phyloP scores from a whole-genome alignment of 2,113 vertebrate species.

The Danio rerio region GRCz12tu NC_133200.1:13567501-13568000 shows the following conservation, averaged over 20 bases:
- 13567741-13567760: not conserved
- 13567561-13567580: no score
- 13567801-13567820: conserved; percentile 21
- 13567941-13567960: conserved; percentile 16
- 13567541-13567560: no score
- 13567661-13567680: not conserved
- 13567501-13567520: no score
- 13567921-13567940: conserved; percentile 27
- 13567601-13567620: no score
- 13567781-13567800: conserved; percentile 16
- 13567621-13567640: no score
- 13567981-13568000: conserved; percentile 21
- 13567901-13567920: conserved; percentile 41
- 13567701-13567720: not conserved
- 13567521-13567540: no score
- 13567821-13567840: conserved; percentile 38
- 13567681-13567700: not conserved
- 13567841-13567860: conserved; percentile 26
- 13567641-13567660: no score
- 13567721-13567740: not conserved
- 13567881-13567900: conserved; percentile 32
- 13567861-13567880: not conserved
- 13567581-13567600: no score
- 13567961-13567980: conserved; percentile 5
- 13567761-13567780: not conserved